Evolutionary conservation across 2,113 vertebrate species (phyloP).

Genomic region (Podarcis raffonei): DNA sequence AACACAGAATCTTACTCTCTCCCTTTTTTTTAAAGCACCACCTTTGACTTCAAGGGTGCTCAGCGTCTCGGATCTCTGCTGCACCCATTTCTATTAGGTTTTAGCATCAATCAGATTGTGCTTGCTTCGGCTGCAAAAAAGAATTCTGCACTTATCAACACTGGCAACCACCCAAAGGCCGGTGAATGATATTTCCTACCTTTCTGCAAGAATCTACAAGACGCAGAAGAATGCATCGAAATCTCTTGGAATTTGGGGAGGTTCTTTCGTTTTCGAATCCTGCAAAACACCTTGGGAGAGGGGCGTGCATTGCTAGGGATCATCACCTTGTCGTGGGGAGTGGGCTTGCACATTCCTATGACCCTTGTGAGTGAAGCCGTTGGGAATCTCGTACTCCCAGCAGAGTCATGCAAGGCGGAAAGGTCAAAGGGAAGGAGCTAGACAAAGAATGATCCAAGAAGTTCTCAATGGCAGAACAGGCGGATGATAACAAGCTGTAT

Average conservation of each 20-base stretch:
- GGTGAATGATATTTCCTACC: not conserved
- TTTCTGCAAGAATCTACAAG: slow-evolving; percentile 32
- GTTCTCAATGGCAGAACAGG: no score
- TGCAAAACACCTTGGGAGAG: not conserved
- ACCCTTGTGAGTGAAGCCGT: no score
- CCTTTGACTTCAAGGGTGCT: not conserved
- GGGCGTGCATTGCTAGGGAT: not conserved
- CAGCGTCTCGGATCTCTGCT: not conserved
- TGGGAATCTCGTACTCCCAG: no score
- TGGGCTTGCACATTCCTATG: no score
- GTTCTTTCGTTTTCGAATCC: not conserved
- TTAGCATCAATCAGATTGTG: not conserved
- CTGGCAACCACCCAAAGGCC: slow-evolving; percentile 9
- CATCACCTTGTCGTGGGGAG: no score
- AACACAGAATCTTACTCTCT: fast-evolving
- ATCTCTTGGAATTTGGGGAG: not conserved
- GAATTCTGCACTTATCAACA: not conserved
- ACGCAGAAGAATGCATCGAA: slow-evolving; percentile 32
- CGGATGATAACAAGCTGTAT: no score
- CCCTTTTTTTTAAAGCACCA: not conserved
- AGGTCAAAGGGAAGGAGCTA: no score
- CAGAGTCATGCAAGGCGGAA: no score
- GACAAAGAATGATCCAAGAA: no score
- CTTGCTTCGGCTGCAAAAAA: not conserved
- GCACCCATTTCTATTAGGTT: no score